A percentile compares a stretch with the other conserved stretches of the same genome.
Evolutionary conservation across 2,113 vertebrate genomes (phyloP).

Genomic region (Otocyon megalotis): DNA sequence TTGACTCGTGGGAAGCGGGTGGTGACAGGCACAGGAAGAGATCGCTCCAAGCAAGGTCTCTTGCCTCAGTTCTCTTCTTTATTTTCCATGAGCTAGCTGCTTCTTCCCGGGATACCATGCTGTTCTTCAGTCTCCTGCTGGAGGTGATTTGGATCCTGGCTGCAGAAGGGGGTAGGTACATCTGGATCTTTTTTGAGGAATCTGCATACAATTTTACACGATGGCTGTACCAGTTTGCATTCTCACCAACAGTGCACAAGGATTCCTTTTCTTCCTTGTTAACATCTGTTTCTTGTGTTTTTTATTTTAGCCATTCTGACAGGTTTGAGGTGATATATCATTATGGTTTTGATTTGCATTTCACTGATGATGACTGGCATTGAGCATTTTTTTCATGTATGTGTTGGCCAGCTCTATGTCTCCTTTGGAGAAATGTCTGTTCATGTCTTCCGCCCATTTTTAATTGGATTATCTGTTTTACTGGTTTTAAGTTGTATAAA

Average conservation of each 20-base stretch:
- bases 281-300: not conserved
- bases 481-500: not conserved
- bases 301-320: not conserved
- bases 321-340: not conserved
- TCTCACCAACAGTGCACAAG: not conserved
- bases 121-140: conserved; percentile 69
- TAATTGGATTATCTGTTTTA: not conserved
- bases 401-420: not conserved
- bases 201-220: not conserved
- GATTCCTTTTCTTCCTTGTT: not conserved
- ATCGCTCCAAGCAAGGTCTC: too few relatives aligned
- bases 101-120: conserved; percentile 55
- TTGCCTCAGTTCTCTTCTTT: too few relatives aligned
- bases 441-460: not conserved
- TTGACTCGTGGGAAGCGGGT: too few relatives aligned
- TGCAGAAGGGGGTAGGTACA: conserved; percentile 76
- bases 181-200: not conserved
- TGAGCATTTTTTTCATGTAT: not conserved
- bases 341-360: not conserved
- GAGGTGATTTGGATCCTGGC: conserved; percentile 72
- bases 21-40: not conserved
- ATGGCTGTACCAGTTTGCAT: not conserved
- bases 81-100: too few relatives aligned
- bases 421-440: not conserved
- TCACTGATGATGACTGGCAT: not conserved